Percentiles rank a stretch among this genome's conserved stretches.
These are phyloP conservation scores for Lophius piscatorius DNA, from an alignment of 2,113 vertebrate genomes.

Conservation along the genomic window DNA sequence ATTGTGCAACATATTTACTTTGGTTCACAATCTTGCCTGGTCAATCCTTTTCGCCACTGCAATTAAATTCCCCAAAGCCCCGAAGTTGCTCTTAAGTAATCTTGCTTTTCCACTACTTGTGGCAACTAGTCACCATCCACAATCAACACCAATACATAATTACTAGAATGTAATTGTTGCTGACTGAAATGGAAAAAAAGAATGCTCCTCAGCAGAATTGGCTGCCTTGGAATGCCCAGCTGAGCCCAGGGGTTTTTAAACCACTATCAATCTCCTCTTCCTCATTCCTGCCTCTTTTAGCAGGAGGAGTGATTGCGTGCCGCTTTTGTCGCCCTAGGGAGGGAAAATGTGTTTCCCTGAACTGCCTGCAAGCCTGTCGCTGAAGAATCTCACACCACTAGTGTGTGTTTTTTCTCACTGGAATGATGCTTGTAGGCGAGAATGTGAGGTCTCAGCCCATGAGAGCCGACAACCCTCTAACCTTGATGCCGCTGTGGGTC, in stretches of 20 bases:
- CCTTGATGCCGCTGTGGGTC: slow-evolving; percentile 22
- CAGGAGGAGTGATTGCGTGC: slow-evolving; percentile 64
- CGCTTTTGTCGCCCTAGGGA: slow-evolving; percentile 52
- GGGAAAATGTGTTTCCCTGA: slow-evolving; percentile 50
- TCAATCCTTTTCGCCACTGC: not conserved
- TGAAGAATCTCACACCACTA: slow-evolving; percentile 53
- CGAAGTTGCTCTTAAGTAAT: slow-evolving; percentile 21
- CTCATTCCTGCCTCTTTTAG: slow-evolving; percentile 57
- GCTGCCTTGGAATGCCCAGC: slow-evolving; percentile 47
- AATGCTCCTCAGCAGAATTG: slow-evolving; percentile 35
- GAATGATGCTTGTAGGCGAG: slow-evolving; percentile 63
- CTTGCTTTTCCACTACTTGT: slow-evolving; percentile 27
- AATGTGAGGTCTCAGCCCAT: slow-evolving; percentile 43
- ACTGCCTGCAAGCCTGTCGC: slow-evolving; percentile 30
- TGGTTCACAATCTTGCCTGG: slow-evolving; percentile 1
- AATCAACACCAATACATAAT: slow-evolving; percentile 38
- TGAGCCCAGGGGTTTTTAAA: slow-evolving; percentile 60
- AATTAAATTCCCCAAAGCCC: slow-evolving; percentile 4
- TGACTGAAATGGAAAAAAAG: slow-evolving; percentile 25
- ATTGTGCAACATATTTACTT: not conserved
- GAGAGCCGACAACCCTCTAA: slow-evolving; percentile 41
- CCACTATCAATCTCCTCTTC: slow-evolving; percentile 62
- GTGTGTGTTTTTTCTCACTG: slow-evolving; percentile 46
- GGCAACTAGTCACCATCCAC: slow-evolving; percentile 30
- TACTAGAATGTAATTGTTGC: slow-evolving; percentile 45